Base-by-base conservation (phyloP, 2,888 invertebrate species). In the Melitaea athalia region DNA sequence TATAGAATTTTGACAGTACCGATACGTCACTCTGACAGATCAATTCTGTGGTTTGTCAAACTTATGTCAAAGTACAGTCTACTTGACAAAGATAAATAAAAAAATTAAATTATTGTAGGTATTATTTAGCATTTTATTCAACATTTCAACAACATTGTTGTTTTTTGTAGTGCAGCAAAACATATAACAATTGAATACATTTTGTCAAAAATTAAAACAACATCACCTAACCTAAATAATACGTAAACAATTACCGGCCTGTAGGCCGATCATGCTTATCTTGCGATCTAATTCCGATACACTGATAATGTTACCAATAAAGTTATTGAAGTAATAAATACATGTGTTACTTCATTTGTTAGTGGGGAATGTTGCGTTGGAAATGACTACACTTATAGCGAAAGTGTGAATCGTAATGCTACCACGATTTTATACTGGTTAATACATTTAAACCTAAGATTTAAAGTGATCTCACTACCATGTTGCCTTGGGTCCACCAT, bases 401-500 rank as follows among this genome's bases (percentile, higher is more conserved):
- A 55, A 68, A 68, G 61, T 55, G 65, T 33, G n/a, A 33, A 14
- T 42, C 8, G 38, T 31, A 31, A 15, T 57, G 17, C 15, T 15
- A 57, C n/a, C 57, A 57, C 7, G n/a, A n/a, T 33, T 33, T 38
- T 6, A 42, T 3, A 57, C n/a, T 38, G 42, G 31, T 31, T 14
- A 53, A 53, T 53, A 57, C 17, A 24, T 52, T 17, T 52, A n/a
- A 52, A 52, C n/a, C n/a, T 10, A 52, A 38, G 5, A 8, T 38
- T 38, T 38, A 3, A 38, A 53, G 52, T 8, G 45, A 38, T 53
- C 53, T 50, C 63, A 55, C 43, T 62, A 64, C 50, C 70, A 92
- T 93, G 91, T 80, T 86, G 78, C 80, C 86, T 63, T 88, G 88
- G 86, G 76, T 93, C 49, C 87, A 86, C 71, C 84, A 91, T 75